These are phyloP conservation scores for Fregata magnificens DNA, from an alignment of 2,113 vertebrate species.

Conservation along the genomic window DNA sequence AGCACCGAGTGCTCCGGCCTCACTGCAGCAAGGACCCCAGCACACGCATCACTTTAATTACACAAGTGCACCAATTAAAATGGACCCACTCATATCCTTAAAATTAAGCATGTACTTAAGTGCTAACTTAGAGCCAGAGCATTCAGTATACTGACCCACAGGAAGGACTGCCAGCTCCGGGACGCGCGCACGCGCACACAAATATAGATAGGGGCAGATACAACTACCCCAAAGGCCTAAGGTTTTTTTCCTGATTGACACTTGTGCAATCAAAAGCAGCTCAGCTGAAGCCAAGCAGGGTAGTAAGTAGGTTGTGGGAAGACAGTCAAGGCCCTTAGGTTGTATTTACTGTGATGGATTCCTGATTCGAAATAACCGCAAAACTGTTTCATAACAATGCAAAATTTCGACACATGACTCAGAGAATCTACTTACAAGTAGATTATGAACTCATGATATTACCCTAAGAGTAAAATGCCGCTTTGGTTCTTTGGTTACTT, in stretches of 20 bases:
- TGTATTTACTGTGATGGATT: not conserved
- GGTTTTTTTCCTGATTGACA: not conserved
- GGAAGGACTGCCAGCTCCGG: not conserved
- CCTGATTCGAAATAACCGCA: not conserved
- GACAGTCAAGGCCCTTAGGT: not conserved
- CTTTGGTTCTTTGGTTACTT: not conserved
- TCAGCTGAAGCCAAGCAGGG: not conserved
- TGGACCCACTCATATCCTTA: rapidly evolving
- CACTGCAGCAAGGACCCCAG: not conserved
- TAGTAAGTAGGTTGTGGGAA: not conserved
- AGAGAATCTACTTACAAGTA: not conserved
- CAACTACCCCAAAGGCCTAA: not conserved
- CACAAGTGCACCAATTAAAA: not conserved
- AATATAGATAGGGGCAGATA: not conserved
- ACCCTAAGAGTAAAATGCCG: not conserved
- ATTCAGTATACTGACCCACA: not conserved
- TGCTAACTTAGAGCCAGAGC: not conserved
- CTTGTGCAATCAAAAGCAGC: not conserved
- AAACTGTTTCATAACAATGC: not conserved
- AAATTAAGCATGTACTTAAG: not conserved
- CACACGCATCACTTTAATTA: slow-evolving; percentile 7
- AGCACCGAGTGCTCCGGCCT: not conserved
- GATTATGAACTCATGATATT: not conserved
- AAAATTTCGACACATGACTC: not conserved
- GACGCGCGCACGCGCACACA: not conserved